Conservation (phyloP, 2,113 vertebrate species). For the Tetrax tetrax region DNA sequence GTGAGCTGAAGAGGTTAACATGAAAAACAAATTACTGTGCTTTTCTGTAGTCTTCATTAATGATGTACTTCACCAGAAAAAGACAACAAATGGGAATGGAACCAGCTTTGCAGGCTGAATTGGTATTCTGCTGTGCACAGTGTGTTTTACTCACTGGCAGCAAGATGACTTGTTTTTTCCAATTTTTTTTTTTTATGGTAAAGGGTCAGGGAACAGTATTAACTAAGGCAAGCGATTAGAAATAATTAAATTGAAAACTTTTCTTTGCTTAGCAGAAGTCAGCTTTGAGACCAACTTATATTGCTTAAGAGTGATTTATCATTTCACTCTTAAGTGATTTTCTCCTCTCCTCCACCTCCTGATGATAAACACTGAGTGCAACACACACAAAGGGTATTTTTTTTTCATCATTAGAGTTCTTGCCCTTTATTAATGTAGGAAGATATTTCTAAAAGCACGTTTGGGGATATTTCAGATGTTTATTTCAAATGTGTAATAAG, state of each 20-base stretch:
- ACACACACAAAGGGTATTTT: not conserved
- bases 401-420: not conserved
- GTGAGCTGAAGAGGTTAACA: slow-evolving; percentile 53
- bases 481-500: not conserved
- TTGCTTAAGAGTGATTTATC: not conserved
- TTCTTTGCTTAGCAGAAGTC: not conserved
- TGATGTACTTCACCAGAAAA: slow-evolving; percentile 24
- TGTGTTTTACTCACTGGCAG: slow-evolving; percentile 20
- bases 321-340: not conserved
- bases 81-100: slow-evolving; percentile 8
- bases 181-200: slow-evolving; percentile 33
- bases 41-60: slow-evolving; percentile 41
- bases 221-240: slow-evolving; percentile 44
- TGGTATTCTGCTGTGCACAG: slow-evolving; percentile 31
- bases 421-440: not conserved
- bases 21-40: slow-evolving; percentile 25
- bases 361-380: not conserved
- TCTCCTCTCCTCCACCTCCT: not conserved
- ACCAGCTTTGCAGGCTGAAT: slow-evolving; percentile 10
- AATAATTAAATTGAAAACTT: slow-evolving; percentile 40
- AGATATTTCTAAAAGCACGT: not conserved
- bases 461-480: not conserved
- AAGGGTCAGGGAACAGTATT: slow-evolving; percentile 36
- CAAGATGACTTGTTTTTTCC: slow-evolving; percentile 57
- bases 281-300: not conserved